These are phyloP conservation scores for Tetraodon nigroviridis DNA, from an alignment of 2,113 vertebrate species.

Conservation along the genomic window DNA sequence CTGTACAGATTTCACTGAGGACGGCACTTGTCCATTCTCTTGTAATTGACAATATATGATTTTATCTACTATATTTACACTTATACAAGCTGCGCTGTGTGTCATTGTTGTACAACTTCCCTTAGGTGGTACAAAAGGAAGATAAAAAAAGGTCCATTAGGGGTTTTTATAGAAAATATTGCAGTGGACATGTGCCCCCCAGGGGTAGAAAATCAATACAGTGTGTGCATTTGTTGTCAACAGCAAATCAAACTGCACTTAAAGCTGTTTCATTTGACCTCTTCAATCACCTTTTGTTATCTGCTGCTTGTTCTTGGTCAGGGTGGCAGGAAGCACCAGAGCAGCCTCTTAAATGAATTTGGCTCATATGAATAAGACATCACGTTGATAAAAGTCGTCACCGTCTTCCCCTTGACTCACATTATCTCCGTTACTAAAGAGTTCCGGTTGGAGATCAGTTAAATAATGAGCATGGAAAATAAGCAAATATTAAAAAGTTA, in stretches of 20 bases:
- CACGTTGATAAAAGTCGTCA: not conserved
- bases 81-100: conserved; percentile 14
- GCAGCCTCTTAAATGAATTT: too few relatives aligned
- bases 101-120: conserved; percentile 11
- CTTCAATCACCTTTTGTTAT: too few relatives aligned
- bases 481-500: too few relatives aligned
- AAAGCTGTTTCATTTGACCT: too few relatives aligned
- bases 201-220: conserved; percentile 35
- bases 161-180: conserved; percentile 20
- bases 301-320: too few relatives aligned
- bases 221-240: conserved; percentile 14
- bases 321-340: too few relatives aligned
- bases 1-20: conserved; percentile 39
- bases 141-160: conserved; percentile 31
- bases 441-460: too few relatives aligned
- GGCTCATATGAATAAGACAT: not conserved
- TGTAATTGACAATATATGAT: conserved; percentile 16
- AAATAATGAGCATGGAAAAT: too few relatives aligned
- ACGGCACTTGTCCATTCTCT: conserved; percentile 19
- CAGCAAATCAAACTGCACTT: not conserved
- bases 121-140: conserved; percentile 22
- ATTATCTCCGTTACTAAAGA: not conserved
- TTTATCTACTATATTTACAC: conserved; percentile 8
- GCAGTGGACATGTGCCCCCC: too few relatives aligned
- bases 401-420: not conserved